Conservation (phyloP, 2,888 invertebrate species). For the Erebia aethiops region DNA sequence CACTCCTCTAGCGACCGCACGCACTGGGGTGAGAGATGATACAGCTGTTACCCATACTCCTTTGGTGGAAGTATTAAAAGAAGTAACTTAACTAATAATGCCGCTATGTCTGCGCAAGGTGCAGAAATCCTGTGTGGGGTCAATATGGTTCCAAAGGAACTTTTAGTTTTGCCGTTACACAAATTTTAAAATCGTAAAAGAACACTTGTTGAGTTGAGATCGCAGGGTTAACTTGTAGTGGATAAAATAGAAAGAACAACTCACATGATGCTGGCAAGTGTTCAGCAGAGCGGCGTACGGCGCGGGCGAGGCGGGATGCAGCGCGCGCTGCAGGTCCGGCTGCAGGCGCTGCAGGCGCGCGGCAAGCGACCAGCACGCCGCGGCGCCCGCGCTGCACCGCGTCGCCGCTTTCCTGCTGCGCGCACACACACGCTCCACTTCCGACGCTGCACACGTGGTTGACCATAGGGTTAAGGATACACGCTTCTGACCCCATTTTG, state of each 20-base stretch:
- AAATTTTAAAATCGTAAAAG: no score
- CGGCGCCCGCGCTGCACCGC: constrained; percentile 55
- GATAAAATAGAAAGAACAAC: constrained; percentile 25
- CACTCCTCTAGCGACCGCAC: constrained; percentile 96
- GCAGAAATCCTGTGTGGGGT: no score
- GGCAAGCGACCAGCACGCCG: constrained; percentile 66
- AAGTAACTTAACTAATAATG: no score
- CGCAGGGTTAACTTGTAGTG: no score
- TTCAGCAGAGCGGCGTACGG: constrained; percentile 51
- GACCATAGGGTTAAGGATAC: no score
- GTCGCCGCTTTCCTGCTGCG: constrained; percentile 50
- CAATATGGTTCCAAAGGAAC: no score
- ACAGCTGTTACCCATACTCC: no score
- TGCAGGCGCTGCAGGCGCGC: constrained; percentile 64
- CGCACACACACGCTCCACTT: constrained; percentile 58
- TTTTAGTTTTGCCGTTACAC: no score
- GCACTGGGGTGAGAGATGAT: constrained; percentile 82
- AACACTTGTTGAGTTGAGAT: no score
- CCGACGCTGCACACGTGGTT: constrained; percentile 21
- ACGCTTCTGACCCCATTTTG: no score
- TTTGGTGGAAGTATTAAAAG: no score
- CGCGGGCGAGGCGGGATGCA: constrained; percentile 49
- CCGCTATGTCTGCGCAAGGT: no score
- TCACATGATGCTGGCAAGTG: constrained; percentile 58
- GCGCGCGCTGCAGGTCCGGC: constrained; percentile 58